phyloP scores from a whole-genome alignment of 2,888 invertebrate genomes.

The Sarcophaga subvicina region DNA sequence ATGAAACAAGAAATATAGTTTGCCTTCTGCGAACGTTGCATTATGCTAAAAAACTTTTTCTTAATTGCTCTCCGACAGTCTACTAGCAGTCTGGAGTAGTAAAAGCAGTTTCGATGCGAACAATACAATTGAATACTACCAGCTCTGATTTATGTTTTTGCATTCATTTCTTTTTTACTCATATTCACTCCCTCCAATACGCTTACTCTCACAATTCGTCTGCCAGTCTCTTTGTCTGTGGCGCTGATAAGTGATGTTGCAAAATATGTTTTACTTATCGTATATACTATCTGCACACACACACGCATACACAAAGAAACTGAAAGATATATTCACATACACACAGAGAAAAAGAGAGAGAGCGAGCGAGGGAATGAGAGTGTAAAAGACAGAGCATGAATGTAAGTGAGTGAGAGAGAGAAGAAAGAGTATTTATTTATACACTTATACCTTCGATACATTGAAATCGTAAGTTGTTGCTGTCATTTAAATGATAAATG shows the following conservation, averaged over 20 bases:
- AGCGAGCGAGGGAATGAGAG: neutral
- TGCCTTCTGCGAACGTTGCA: no score
- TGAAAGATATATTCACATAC: neutral
- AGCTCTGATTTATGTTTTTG: neutral
- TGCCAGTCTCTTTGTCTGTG: constrained; percentile 16
- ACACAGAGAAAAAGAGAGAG: neutral
- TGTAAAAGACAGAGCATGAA: neutral
- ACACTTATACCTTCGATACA: constrained; percentile 21
- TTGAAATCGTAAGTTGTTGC: neutral
- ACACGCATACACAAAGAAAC: neutral
- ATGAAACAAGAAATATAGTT: no score
- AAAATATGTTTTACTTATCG: constrained; percentile 46
- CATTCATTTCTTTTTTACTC: neutral
- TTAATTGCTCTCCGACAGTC: no score
- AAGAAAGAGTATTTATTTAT: neutral
- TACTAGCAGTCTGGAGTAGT: no score
- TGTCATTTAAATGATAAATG: constrained; percentile 36
- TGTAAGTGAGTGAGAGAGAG: no score
- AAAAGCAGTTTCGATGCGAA: no score
- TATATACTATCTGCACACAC: constrained; percentile 2
- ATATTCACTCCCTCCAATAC: neutral
- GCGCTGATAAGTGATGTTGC: constrained; percentile 31
- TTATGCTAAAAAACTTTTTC: no score
- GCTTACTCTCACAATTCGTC: constrained; percentile 19
- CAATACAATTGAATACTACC: neutral